These are phyloP conservation scores for Pristionchus japonicus DNA, from an alignment of 2,888 invertebrate genomes.

Conservation along the genomic window DNA sequence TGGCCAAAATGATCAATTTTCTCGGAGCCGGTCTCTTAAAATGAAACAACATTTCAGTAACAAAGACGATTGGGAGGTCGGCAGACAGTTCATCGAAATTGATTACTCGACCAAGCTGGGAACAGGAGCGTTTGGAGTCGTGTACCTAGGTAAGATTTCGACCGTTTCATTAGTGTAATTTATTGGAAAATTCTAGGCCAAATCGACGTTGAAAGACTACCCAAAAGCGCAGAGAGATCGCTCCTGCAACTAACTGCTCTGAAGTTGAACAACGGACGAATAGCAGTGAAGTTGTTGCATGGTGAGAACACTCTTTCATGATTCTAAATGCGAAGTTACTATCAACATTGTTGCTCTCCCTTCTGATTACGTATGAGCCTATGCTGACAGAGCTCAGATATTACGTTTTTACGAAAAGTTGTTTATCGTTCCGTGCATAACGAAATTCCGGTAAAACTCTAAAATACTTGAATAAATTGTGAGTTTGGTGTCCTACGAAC, in stretches of 20 bases:
- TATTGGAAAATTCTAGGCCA: background rate
- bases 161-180: background rate
- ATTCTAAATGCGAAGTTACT: too few species aligned
- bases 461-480: too few species aligned
- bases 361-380: too few species aligned
- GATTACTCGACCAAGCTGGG: background rate
- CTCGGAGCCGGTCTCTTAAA: too few species aligned
- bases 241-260: background rate
- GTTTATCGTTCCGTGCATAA: too few species aligned
- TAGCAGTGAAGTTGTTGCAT: constrained; percentile 15
- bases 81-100: background rate
- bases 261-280: background rate
- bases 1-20: too few species aligned
- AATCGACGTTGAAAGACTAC: background rate
- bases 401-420: background rate
- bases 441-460: too few species aligned
- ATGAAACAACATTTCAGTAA: background rate
- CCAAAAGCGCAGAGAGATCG: background rate
- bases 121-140: constrained; percentile 11
- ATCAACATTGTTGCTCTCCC: too few species aligned
- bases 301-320: too few species aligned
- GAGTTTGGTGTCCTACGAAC: too few species aligned
- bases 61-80: background rate
- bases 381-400: too few species aligned
- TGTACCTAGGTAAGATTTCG: background rate